Conservation (phyloP, 2,797 vertebrate genomes). For the Chelon auratus region DNA sequence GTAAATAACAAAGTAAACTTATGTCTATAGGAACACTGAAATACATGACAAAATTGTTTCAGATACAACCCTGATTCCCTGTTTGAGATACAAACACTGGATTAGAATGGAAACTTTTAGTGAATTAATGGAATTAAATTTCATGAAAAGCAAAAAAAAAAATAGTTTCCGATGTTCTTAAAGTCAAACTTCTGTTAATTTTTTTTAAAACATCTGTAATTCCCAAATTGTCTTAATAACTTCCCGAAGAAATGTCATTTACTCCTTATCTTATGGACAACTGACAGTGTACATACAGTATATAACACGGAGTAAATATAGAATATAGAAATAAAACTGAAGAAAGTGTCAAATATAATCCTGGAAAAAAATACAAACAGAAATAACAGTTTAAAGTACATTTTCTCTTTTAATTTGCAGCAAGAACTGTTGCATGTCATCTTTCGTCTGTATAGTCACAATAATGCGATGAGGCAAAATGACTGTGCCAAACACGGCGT, state of each 20-base stretch:
- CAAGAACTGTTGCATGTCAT: constrained; percentile 71
- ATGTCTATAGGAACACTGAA: background rate
- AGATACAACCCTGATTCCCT: background rate
- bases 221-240: background rate
- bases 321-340: background rate
- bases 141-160: background rate
- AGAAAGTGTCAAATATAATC: background rate
- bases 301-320: background rate
- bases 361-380: constrained; percentile 27
- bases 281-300: no score
- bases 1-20: background rate
- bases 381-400: constrained; percentile 58
- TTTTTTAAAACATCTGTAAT: background rate
- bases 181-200: background rate
- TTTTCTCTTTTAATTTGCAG: constrained; percentile 81
- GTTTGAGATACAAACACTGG: background rate
- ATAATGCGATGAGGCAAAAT: constrained; percentile 45
- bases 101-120: background rate
- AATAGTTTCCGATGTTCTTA: background rate
- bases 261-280: no score
- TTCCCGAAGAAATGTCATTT: no score
- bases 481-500: constrained; percentile 60
- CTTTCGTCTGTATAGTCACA: constrained; percentile 56
- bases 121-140: background rate
- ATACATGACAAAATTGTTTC: background rate